Evolutionary conservation across 2,888 invertebrate genomes (phyloP), one percentile per base, ranked within the genome.

Genomic region (Patella ulyssiponensis): DNA sequence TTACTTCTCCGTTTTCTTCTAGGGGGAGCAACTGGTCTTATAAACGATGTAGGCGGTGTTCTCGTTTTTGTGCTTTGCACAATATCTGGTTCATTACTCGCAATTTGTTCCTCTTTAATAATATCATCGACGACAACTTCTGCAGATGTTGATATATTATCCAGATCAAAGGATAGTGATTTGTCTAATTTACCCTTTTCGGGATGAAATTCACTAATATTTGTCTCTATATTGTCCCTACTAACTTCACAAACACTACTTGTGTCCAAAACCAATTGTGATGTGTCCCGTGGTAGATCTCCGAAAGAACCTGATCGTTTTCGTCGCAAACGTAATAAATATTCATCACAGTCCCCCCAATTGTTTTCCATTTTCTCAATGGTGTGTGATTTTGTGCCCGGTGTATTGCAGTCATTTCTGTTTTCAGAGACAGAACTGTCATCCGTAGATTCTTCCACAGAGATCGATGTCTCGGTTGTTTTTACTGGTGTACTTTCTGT

Each of bases 21-120:
- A n/a, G 89, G 89, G 20, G 89, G 87, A 2, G 88, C 88, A 69
- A 85, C 84, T 56, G 88, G 87, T 73, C 80, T 73, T 53, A 81
- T 81, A 44, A 86, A 74, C 12, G 86, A 85, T n/a, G 80, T 82
- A 9, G 88, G 87, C 20, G 88, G 88, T 51, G 88, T 88, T 69
- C 86, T 79, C 3, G 87, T 84, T 82, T 97, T 97, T 82, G 97
- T 96, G 92, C 97, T 97, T 79, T 96, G 96, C 86, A 97, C 96
- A 88, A 97, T 96, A 92, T 98, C 97, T 2, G 97, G 97, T 92
- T 97, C 97, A 77, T 87, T 86, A 15, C 74, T 77, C 27, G 81
- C 75, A 5, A 83, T 77, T 58, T 85, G 84, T n/a, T 82, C 85
- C 69, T 86, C 85, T 53, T 86, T 84, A 54, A 87, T 79, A 72